phyloP scores from a whole-genome alignment of 2,113 vertebrate genomes.

The Zapornia atra region DNA sequence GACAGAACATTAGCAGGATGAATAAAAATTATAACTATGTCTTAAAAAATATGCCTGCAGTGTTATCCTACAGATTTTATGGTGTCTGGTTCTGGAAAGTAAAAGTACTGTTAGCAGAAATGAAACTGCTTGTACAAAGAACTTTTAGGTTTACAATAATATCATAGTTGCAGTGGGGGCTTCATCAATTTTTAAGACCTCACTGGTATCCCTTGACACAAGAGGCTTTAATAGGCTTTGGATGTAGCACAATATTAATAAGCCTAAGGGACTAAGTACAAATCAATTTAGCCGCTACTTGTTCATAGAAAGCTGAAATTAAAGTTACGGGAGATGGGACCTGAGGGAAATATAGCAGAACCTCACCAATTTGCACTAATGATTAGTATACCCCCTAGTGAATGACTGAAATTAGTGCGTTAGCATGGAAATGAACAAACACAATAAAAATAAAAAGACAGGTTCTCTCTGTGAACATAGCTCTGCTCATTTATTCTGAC shows the following conservation, averaged over 20 bases:
- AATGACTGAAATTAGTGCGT: slow-evolving; percentile 53
- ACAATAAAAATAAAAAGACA: slow-evolving; percentile 59
- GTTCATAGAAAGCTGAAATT: slow-evolving; percentile 68
- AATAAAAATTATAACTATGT: neutral
- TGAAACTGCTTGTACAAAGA: slow-evolving; percentile 3
- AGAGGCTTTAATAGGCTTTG: slow-evolving; percentile 55
- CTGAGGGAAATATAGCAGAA: slow-evolving; percentile 68
- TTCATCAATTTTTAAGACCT: slow-evolving; percentile 60
- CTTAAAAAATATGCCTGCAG: neutral
- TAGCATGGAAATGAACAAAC: slow-evolving; percentile 66
- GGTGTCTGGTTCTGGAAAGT: neutral
- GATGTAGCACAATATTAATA: slow-evolving; percentile 66
- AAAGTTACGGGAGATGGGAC: slow-evolving; percentile 61
- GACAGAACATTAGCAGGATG: neutral
- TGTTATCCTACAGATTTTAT: neutral
- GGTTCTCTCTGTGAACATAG: neutral
- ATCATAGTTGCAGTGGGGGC: neutral
- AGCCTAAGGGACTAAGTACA: slow-evolving; percentile 53
- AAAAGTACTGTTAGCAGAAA: neutral
- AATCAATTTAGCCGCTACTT: slow-evolving; percentile 65
- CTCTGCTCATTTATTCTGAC: slow-evolving; percentile 58
- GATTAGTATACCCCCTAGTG: slow-evolving; percentile 55
- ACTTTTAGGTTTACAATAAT: slow-evolving; percentile 12
- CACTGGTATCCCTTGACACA: slow-evolving; percentile 50
- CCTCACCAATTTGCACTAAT: slow-evolving; percentile 71